A percentile compares a stretch with the other conserved stretches of the same genome.
Conservation (phyloP, 2,888 invertebrate genomes). For the Nomada goodeniana region DNA sequence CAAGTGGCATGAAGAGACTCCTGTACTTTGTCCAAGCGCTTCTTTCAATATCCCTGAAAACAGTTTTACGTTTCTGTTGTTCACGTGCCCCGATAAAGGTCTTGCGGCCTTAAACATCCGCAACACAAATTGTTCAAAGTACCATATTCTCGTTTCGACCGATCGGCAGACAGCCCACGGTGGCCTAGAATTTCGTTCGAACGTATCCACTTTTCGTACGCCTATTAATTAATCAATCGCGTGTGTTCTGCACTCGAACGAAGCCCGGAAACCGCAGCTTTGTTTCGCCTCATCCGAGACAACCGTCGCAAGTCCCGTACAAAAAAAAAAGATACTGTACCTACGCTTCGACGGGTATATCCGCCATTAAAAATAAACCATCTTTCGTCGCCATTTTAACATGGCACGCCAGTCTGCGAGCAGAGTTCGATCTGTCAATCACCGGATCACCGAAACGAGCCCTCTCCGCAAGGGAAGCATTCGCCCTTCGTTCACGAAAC, state of each 20-base stretch:
- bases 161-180: no score
- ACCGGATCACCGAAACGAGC: constrained; percentile 79
- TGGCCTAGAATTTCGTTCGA: no score
- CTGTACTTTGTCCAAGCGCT: no score
- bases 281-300: background rate
- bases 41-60: constrained; percentile 6
- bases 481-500: constrained; percentile 74
- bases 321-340: background rate
- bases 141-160: no score
- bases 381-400: constrained; percentile 82
- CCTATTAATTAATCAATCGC: no score
- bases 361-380: constrained; percentile 82
- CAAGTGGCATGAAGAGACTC: background rate
- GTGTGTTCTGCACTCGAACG: background rate
- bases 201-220: no score
- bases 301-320: background rate
- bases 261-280: background rate
- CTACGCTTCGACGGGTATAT: constrained; percentile 12
- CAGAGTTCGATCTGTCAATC: constrained; percentile 81
- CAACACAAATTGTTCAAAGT: no score
- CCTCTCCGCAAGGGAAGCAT: constrained; percentile 58
- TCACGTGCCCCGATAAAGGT: no score
- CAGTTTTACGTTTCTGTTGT: background rate
- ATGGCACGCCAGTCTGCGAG: constrained; percentile 70
- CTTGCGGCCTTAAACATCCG: no score